Evolutionary conservation across 2,113 vertebrate genomes (phyloP), one percentile per base, ranked within the genome.

Genomic region (Pollachius pollachius): DNA sequence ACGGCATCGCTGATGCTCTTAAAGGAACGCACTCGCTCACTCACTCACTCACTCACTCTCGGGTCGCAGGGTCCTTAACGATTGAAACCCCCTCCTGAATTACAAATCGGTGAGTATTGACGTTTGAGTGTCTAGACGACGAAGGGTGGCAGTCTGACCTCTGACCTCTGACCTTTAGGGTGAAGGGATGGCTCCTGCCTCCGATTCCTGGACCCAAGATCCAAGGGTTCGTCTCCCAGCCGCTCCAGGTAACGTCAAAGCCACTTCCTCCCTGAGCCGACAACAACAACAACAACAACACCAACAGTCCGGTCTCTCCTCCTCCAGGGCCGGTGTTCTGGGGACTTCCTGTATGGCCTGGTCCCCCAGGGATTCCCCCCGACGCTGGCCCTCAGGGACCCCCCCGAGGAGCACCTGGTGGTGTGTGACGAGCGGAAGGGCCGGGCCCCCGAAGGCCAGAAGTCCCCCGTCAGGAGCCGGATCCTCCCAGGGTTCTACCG

Each of bases 121-220:
- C 9, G 37, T 6, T 41, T 41, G 37, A 41, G 37, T 41, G 37
- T 41, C 37, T 41, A 7, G 11, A 41, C 37, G 11, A 41, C 5
- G 11, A 6, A 41, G 37, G 37, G 37, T 7, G 9, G 37, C 3
- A 41, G 37, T 41, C 37, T 41, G 9, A 48, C 41, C 1, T 2
- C 2, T 13, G 12, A 23, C 23, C 23, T 9, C 3, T 69, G 67
- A 62, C 6, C 84, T 60, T 67, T 23, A 98, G 96, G 74, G 91
- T 97, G 90, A 84, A 93, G 82, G 83, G 88, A 66, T 93, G 85
- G 77, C 85, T 98, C 75, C 88, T 97, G n/a, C 96, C 96, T 1
- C 95, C 95, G 23, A 92, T 98, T 85, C 96, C 96, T 0, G 92
- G 94, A 81, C 96, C 96, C 2, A 97, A 95, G 89, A 98, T 98